Evolutionary conservation across 2,888 invertebrate species (phyloP).

Genomic region (Macaria notata): DNA sequence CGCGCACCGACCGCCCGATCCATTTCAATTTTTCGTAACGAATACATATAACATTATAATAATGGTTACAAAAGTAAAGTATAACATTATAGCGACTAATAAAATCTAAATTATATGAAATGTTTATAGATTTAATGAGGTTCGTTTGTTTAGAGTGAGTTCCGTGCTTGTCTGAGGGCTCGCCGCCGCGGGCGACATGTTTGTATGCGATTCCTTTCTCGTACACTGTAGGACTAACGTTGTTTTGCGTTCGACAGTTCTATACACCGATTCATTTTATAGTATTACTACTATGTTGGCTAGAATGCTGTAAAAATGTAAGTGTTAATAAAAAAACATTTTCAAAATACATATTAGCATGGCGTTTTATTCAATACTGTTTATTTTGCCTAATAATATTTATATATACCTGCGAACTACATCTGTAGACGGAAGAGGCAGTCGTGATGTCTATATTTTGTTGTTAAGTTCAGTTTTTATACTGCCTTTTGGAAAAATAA

Average conservation of each 20-base stretch:
- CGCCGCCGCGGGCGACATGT: slow-evolving; percentile 71
- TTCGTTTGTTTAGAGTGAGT: slow-evolving; percentile 78
- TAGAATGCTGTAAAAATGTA: slow-evolving; percentile 83
- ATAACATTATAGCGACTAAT: slow-evolving; percentile 82
- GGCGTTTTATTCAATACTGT: slow-evolving; percentile 54
- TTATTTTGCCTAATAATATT: slow-evolving; percentile 28
- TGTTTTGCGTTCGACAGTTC: slow-evolving; percentile 80
- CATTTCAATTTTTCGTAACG: slow-evolving; percentile 77
- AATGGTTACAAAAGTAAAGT: slow-evolving; percentile 82
- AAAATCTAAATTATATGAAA: slow-evolving; percentile 82
- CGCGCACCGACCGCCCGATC: slow-evolving; percentile 56
- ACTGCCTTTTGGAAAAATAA: too few relatives aligned
- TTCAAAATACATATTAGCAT: slow-evolving; percentile 75
- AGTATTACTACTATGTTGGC: slow-evolving; percentile 83
- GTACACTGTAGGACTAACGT: slow-evolving; percentile 79
- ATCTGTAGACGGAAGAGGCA: too few relatives aligned
- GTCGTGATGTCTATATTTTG: too few relatives aligned
- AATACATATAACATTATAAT: slow-evolving; percentile 82
- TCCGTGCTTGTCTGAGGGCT: slow-evolving; percentile 74
- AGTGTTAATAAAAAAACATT: slow-evolving; percentile 83
- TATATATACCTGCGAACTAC: too few relatives aligned
- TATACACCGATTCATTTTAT: slow-evolving; percentile 80
- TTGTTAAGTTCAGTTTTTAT: too few relatives aligned
- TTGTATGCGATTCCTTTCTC: slow-evolving; percentile 73
- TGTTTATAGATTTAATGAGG: slow-evolving; percentile 80